Evolutionary conservation across 2,113 vertebrate genomes (phyloP).

Genomic region (Machaerirhynchus nigripectus): DNA sequence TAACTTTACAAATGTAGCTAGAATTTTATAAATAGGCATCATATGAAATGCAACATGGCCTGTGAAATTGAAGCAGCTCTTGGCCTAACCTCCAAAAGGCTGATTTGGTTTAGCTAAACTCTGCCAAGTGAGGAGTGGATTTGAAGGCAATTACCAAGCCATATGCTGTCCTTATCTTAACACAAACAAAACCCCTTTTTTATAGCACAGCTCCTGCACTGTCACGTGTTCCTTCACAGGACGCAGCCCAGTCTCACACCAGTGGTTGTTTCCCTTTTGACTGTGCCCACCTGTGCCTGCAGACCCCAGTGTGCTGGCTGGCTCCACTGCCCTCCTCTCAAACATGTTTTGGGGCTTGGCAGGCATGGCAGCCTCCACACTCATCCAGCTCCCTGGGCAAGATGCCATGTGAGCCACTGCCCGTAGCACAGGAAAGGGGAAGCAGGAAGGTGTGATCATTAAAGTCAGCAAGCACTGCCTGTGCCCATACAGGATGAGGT

Average conservation of each 20-base stretch:
- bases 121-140: constrained; percentile 34
- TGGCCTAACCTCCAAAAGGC: constrained; percentile 5
- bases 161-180: constrained; percentile 4
- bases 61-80: constrained; percentile 35
- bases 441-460: background rate
- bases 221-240: background rate
- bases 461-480: background rate
- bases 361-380: background rate
- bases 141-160: constrained; percentile 31
- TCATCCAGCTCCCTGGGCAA: background rate
- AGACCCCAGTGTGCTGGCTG: background rate
- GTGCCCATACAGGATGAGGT: background rate
- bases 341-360: background rate
- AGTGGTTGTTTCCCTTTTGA: background rate
- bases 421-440: background rate
- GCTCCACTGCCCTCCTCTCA: background rate
- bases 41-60: background rate
- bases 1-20: background rate
- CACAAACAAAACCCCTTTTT: background rate
- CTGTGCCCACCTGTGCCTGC: background rate
- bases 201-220: background rate
- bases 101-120: constrained; percentile 33
- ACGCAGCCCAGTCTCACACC: background rate
- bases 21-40: constrained; percentile 45
- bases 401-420: background rate